phyloP scores from a whole-genome alignment of 1,140 invertebrate species.

The Battus philenor region DNA sequence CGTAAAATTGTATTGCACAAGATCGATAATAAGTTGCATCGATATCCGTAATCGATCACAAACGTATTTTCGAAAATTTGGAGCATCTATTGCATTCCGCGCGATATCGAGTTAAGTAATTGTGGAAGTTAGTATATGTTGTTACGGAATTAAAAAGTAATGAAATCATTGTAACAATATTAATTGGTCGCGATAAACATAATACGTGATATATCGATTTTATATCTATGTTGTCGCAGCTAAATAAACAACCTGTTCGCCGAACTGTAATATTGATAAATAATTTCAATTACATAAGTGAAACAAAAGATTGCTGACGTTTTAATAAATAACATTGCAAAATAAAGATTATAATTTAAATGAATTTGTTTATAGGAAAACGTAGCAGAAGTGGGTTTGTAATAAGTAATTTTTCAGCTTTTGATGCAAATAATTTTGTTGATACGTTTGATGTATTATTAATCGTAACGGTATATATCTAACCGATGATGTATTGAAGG shows the following conservation, averaged over 20 bases:
- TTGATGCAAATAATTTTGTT: too few species aligned
- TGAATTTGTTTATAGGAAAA: too few species aligned
- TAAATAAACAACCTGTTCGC: constrained; percentile 24
- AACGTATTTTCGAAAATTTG: constrained; percentile 6
- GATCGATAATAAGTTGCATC: background rate
- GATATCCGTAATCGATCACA: constrained; percentile 6
- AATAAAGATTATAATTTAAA: too few species aligned
- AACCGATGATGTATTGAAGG: too few species aligned
- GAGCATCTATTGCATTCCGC: constrained; percentile 7
- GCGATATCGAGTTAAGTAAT: constrained; percentile 4
- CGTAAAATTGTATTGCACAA: constrained; percentile 1
- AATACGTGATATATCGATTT: constrained; percentile 16
- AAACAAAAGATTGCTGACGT: too few species aligned
- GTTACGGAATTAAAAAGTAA: constrained; percentile 3
- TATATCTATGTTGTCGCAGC: constrained; percentile 5
- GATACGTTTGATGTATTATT: too few species aligned
- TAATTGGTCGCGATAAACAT: constrained; percentile 15
- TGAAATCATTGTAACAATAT: constrained; percentile 9
- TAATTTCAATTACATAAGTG: background rate
- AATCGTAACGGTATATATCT: too few species aligned
- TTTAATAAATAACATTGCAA: too few species aligned
- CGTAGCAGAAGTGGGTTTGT: too few species aligned
- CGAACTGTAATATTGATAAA: background rate
- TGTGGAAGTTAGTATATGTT: constrained; percentile 9
- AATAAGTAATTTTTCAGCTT: too few species aligned